Percentiles rank a stretch among this genome's conserved stretches.
Conservation (phyloP, 2,888 invertebrate genomes). For the Prosopocoilus inquinatus region DNA sequence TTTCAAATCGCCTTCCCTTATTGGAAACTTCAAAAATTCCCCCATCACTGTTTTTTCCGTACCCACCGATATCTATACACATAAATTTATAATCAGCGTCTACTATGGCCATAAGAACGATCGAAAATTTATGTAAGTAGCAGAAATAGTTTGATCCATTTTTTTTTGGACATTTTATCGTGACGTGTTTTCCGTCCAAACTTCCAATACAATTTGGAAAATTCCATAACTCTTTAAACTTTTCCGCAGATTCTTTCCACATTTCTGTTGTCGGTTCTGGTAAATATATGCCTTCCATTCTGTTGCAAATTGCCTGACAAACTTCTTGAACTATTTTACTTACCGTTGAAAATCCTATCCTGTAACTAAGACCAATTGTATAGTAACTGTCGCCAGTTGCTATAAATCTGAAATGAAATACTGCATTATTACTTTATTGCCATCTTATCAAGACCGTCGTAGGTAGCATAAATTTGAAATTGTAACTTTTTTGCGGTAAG, state of each 20-base stretch:
- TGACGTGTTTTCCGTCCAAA: conserved; percentile 11
- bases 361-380: conserved; percentile 24
- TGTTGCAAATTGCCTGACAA: conserved; percentile 21
- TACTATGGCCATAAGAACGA: conserved; percentile 10
- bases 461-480: no score
- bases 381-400: conserved; percentile 27
- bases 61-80: conserved; percentile 6
- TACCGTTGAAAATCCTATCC: conserved; percentile 28
- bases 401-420: conserved; percentile 18
- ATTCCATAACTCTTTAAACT: conserved; percentile 8
- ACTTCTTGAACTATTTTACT: conserved; percentile 25
- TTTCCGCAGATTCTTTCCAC: conserved; percentile 2
- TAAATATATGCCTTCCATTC: conserved; percentile 14
- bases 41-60: conserved; percentile 11
- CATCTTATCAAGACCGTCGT: no score
- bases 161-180: conserved; percentile 5
- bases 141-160: conserved; percentile 7
- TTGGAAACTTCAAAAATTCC: conserved; percentile 9
- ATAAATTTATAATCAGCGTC: conserved; percentile 11
- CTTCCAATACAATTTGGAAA: conserved; percentile 13
- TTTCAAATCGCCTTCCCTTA: conserved; percentile 3
- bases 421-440: no score
- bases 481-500: no score
- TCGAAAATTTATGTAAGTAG: conserved; percentile 9
- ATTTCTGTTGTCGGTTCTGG: conserved; percentile 10